Conservation (phyloP, 2,113 vertebrate genomes). For the Athene noctua region DNA sequence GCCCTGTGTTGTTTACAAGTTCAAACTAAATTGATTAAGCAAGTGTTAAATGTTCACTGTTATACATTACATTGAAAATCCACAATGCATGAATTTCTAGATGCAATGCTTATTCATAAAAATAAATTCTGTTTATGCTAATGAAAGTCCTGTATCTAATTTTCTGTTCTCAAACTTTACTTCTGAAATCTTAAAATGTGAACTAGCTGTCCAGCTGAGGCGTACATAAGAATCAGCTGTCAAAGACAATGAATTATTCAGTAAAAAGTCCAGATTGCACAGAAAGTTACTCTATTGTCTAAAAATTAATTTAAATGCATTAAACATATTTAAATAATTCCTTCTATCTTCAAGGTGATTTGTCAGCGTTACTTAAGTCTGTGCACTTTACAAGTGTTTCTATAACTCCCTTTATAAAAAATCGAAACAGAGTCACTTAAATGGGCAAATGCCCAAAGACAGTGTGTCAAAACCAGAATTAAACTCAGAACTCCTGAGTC, state of each 20-base stretch:
- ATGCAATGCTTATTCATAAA: background rate
- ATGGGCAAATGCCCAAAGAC: background rate
- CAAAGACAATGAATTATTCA: background rate
- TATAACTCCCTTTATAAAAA: background rate
- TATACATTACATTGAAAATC: background rate
- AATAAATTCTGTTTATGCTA: background rate
- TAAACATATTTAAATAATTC: background rate
- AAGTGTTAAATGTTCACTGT: background rate
- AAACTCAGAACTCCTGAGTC: background rate
- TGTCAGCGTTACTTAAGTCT: background rate
- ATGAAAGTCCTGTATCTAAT: background rate
- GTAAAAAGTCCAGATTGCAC: background rate
- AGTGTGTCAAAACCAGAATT: background rate
- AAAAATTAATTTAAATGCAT: background rate
- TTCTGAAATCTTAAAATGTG: background rate
- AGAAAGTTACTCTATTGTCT: background rate
- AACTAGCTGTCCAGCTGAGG: background rate
- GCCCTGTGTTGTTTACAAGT: background rate
- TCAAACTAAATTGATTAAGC: background rate
- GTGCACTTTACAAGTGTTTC: background rate
- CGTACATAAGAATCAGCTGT: background rate
- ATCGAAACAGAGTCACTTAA: background rate
- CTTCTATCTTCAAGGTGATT: background rate
- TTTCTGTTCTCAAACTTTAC: background rate
- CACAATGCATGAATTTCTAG: background rate